A percentile compares a stretch with the other conserved stretches of the same genome.
These are phyloP conservation scores for Camponotus vicinus DNA, from an alignment of 1,140 invertebrate genomes.

Conservation along the genomic window DNA sequence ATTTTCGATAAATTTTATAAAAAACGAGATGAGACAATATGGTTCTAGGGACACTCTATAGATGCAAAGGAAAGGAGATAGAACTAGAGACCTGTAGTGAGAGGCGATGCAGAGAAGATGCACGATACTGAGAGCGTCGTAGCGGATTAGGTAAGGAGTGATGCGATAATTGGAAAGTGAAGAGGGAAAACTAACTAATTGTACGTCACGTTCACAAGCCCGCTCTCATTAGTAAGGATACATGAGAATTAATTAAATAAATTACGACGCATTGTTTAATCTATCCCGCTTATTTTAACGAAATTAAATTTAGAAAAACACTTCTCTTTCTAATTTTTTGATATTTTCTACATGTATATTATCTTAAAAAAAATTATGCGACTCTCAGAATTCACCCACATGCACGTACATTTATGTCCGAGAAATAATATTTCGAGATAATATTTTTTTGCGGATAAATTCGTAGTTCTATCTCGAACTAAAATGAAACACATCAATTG, in stretches of 20 bases:
- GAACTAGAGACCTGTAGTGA: conserved; percentile 17
- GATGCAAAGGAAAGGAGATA: conserved; percentile 25
- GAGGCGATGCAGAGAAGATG: conserved; percentile 44
- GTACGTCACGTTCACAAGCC: conserved; percentile 39
- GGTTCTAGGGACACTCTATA: conserved; percentile 29
- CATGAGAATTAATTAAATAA: conserved; percentile 36
- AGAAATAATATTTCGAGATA: conserved; percentile 3
- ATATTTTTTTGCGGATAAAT: conserved; percentile 10
- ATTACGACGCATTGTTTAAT: conserved; percentile 10
- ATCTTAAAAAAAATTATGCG: background rate
- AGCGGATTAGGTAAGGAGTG: conserved; percentile 51
- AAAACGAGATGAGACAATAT: background rate
- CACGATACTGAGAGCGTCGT: conserved; percentile 53
- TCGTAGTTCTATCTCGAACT: background rate
- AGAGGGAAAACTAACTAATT: conserved; percentile 63
- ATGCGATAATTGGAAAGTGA: conserved; percentile 62
- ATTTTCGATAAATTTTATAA: background rate
- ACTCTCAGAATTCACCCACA: background rate
- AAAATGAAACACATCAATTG: background rate
- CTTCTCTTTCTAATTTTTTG: background rate
- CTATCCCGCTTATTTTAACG: background rate
- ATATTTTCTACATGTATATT: background rate
- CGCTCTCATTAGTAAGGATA: conserved; percentile 50
- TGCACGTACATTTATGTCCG: background rate
- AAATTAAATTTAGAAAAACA: background rate